Evolutionary conservation across 2,113 vertebrate species (phyloP).

Genomic region (Pedetes capensis): DNA sequence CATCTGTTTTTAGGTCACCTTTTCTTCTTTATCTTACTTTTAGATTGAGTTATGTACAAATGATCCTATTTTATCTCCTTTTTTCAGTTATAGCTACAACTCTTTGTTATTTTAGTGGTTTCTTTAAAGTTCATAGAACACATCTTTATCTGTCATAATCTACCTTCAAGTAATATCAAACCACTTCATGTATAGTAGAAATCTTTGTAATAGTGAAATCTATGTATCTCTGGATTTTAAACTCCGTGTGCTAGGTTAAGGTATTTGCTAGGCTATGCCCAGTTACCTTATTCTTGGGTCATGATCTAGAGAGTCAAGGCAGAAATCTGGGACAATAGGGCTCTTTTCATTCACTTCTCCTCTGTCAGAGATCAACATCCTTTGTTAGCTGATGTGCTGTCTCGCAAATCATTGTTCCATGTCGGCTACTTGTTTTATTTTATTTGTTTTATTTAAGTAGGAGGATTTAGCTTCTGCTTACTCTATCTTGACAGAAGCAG

Average conservation of each 20-base stretch:
- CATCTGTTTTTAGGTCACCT: not conserved
- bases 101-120: not conserved
- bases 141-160: not conserved
- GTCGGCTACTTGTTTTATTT: not conserved
- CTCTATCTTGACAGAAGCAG: not conserved
- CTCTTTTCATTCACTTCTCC: not conserved
- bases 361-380: not conserved
- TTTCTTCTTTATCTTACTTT: slow-evolving; percentile 12
- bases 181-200: not conserved
- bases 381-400: not conserved
- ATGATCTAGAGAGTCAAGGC: not conserved
- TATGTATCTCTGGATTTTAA: not conserved
- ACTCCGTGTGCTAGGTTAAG: not conserved
- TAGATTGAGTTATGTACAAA: not conserved
- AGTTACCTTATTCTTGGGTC: not conserved
- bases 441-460: not conserved
- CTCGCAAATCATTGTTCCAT: not conserved
- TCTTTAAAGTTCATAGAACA: not conserved
- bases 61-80: not conserved
- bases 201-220: not conserved
- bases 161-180: not conserved
- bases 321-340: not conserved
- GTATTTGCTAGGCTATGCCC: not conserved
- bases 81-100: not conserved
- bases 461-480: not conserved